phyloP scores from a whole-genome alignment of 2,888 invertebrate species.

The Brachylomia viminalis region DNA sequence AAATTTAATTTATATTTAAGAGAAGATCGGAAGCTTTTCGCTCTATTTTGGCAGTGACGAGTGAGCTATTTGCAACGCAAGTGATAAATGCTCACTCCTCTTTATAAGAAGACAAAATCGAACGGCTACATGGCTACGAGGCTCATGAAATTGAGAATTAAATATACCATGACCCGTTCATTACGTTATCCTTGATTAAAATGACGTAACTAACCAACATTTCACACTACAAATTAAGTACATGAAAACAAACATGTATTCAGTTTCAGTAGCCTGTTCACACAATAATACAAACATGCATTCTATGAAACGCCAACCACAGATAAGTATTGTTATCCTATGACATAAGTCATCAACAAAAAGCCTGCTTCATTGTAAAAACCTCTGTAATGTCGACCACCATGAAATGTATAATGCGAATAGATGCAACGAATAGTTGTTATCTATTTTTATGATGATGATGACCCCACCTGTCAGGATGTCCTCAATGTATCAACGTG shows the following conservation, averaged over 20 bases:
- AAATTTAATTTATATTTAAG: neutral
- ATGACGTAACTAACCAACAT: conserved; percentile 31
- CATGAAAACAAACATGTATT: conserved; percentile 25
- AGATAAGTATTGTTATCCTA: conserved; percentile 51
- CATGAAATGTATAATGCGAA: conserved; percentile 65
- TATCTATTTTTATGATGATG: conserved; percentile 70
- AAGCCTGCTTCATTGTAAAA: conserved; percentile 37
- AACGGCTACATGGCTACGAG: neutral
- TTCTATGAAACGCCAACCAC: conserved; percentile 19
- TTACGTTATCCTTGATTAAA: conserved; percentile 16
- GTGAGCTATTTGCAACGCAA: neutral
- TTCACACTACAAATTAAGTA: conserved; percentile 23
- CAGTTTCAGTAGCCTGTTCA: conserved; percentile 32
- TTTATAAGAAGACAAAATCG: neutral
- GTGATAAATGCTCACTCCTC: neutral
- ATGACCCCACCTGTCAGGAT: conserved; percentile 77
- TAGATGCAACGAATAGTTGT: conserved; percentile 61
- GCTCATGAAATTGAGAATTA: neutral
- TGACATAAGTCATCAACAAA: conserved; percentile 55
- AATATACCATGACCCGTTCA: neutral
- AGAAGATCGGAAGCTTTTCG: neutral
- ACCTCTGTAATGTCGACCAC: conserved; percentile 56
- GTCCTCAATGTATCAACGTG: conserved; percentile 72
- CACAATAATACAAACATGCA: conserved; percentile 21
- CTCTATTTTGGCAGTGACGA: neutral